Base-by-base conservation (phyloP, 2,888 invertebrate species). In the Vesta saturnalis region DNA sequence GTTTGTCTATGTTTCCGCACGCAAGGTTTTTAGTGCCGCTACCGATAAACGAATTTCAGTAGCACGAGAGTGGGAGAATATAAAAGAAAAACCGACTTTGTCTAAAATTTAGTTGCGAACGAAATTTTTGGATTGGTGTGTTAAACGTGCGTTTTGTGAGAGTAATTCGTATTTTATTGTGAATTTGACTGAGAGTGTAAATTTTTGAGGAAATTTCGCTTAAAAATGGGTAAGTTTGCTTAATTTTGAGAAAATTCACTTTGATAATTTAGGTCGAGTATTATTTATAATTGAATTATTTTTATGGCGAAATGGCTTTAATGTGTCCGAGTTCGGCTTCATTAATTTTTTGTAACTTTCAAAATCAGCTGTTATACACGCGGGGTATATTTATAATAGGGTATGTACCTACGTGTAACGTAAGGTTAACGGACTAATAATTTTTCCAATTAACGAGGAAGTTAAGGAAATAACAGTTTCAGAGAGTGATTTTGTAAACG, bases 71-170 rank as follows among this genome's bases (percentile, higher is more conserved):
- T 55, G 65, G 60, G 56, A 35, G 52, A 59, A 35, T 64, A 64
- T 64, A 59, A 64, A 47, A 35, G 14, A 43, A 56, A 60, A 66
- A 47, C 56, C 56, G 60, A 60, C 60, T 63, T 12, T 39, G n/a
- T 3, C 8, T 55, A 43, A 47, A 8, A n/a, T 18, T 64, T 49
- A 60, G 65, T 66, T 60, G 55, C 64, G 39, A 43, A 64, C 56
- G 57, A 58, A 64, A 64, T 30, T 63, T 47, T 21, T 39, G 39
- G 39, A 39, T 39, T 39, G 39, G 8, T 39, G 8, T 8, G n/a
- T n/a, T 3, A 5, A 23, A 23, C 23, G n/a, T n/a, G n/a, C n/a
- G n/a, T n/a, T n/a, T n/a, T n/a, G n/a, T n/a, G n/a, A n/a, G n/a
- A n/a, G n/a, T n/a, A n/a, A n/a, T n/a, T n/a, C n/a, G n/a, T n/a